These are phyloP conservation scores for Lethenteron reissneri DNA, from an alignment of 2,113 vertebrate genomes.

Conservation along the genomic window DNA sequence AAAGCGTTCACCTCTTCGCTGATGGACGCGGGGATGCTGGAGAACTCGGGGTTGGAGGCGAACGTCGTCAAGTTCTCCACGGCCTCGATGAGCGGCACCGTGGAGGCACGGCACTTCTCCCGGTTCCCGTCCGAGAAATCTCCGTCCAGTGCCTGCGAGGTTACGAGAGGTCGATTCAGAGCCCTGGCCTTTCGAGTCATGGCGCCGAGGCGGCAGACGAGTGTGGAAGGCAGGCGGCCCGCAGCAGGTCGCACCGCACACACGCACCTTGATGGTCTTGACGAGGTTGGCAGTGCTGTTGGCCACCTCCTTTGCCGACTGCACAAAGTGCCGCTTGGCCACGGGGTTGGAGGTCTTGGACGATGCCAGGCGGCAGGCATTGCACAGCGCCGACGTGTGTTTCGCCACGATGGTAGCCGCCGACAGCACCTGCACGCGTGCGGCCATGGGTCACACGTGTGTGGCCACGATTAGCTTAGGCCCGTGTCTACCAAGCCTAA, in stretches of 20 bases:
- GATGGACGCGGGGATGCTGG: constrained; percentile 75
- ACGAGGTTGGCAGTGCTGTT: constrained; percentile 94
- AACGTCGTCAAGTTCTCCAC: constrained; percentile 91
- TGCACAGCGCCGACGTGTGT: constrained; percentile 84
- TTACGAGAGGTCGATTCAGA: no score
- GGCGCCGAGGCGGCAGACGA: no score
- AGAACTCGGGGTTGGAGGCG: constrained; percentile 81
- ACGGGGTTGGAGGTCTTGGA: constrained; percentile 70
- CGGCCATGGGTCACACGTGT: no score
- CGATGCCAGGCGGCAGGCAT: constrained; percentile 76
- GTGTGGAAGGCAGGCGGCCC: no score
- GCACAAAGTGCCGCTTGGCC: constrained; percentile 93
- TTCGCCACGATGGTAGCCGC: constrained; percentile 93
- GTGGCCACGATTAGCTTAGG: no score
- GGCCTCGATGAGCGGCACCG: constrained; percentile 66
- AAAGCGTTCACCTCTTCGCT: constrained; percentile 46
- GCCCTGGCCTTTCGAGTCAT: no score
- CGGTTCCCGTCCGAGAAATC: constrained; percentile 75
- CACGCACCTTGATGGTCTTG: constrained; percentile 78
- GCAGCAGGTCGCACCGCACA: no score
- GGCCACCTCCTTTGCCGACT: constrained; percentile 91
- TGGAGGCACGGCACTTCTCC: constrained; percentile 57
- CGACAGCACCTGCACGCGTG: constrained; percentile 48
- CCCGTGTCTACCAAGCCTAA: no score
- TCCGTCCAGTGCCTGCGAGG: constrained; percentile 53